Conservation (phyloP, 2,888 invertebrate genomes). For the Polydrusus pterygomalis region DNA sequence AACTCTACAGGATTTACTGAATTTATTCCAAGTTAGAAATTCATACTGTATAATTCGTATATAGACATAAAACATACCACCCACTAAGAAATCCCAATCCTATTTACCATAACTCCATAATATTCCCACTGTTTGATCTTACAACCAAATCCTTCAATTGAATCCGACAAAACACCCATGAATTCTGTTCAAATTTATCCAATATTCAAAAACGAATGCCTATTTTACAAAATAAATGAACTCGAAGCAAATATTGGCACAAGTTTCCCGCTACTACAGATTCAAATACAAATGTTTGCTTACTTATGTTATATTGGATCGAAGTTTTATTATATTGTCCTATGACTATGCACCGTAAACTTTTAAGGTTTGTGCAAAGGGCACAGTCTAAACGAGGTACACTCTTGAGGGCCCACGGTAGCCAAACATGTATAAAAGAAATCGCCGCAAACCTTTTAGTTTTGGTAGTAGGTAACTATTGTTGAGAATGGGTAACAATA, state of each 20-base stretch:
- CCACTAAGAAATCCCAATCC: slow-evolving; percentile 42
- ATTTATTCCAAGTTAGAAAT: too few relatives aligned
- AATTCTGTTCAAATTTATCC: slow-evolving; percentile 56
- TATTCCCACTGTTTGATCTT: slow-evolving; percentile 49
- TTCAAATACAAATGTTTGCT: slow-evolving; percentile 70
- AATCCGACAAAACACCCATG: slow-evolving; percentile 48
- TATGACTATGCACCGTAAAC: slow-evolving; percentile 57
- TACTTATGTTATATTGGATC: slow-evolving; percentile 69
- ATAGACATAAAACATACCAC: slow-evolving; percentile 18
- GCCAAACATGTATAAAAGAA: slow-evolving; percentile 50
- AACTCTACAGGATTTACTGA: too few relatives aligned
- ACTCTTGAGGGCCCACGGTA: slow-evolving; percentile 32
- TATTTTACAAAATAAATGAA: slow-evolving; percentile 66
- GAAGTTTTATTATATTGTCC: slow-evolving; percentile 66
- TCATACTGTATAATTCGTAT: too few relatives aligned
- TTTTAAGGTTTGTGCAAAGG: not conserved
- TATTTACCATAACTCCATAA: slow-evolving; percentile 52
- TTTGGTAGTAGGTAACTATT: slow-evolving; percentile 55
- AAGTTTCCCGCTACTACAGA: slow-evolving; percentile 69
- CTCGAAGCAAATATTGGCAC: slow-evolving; percentile 69
- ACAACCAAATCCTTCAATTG: slow-evolving; percentile 36
- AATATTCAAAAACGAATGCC: slow-evolving; percentile 54
- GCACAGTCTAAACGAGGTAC: not conserved
- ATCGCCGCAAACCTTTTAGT: slow-evolving; percentile 56
- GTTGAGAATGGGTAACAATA: slow-evolving; percentile 31